A percentile compares a stretch with the other conserved stretches of the same genome.
Evolutionary conservation across 1,140 invertebrate species (phyloP).

Genomic region (Lutraria rhynchaena): DNA sequence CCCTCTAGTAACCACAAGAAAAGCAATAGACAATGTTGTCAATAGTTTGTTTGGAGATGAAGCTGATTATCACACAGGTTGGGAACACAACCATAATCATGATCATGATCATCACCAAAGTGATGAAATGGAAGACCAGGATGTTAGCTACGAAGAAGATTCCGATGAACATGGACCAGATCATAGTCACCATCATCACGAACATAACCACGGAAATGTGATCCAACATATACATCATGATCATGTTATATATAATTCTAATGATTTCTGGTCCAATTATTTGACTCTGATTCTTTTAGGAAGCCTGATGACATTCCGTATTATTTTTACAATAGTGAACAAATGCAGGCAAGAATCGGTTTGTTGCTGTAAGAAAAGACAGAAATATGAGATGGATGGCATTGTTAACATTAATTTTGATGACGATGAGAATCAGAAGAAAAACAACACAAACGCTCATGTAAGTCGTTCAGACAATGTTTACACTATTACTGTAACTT

Average conservation of each 20-base stretch:
- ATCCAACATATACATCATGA: conserved; percentile 1
- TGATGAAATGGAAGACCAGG: not conserved
- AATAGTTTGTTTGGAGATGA: too few relatives aligned
- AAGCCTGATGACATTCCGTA: not conserved
- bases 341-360: conserved; percentile 22
- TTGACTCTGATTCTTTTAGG: conserved; percentile 6
- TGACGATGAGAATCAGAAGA: conserved; percentile 34
- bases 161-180: not conserved
- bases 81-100: not conserved
- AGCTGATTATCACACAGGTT: too few relatives aligned
- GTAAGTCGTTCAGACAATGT: conserved; percentile 27
- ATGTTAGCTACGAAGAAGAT: conserved; percentile 5
- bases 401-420: conserved; percentile 33
- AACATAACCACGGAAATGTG: conserved; percentile 8
- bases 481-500: conserved; percentile 43
- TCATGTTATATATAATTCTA: not conserved
- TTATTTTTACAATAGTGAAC: conserved; percentile 11
- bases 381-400: conserved; percentile 26
- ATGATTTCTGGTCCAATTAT: not conserved
- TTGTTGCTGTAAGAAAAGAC: conserved; percentile 1
- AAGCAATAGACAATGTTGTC: too few relatives aligned
- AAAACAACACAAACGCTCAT: not conserved
- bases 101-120: not conserved
- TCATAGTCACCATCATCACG: conserved; percentile 13
- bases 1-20: too few relatives aligned